Percentiles rank a stretch among this genome's conserved stretches.
These are phyloP conservation scores for Pseudorhombus dupliciocellatus DNA, from an alignment of 2,113 vertebrate species.

Conservation along the genomic window DNA sequence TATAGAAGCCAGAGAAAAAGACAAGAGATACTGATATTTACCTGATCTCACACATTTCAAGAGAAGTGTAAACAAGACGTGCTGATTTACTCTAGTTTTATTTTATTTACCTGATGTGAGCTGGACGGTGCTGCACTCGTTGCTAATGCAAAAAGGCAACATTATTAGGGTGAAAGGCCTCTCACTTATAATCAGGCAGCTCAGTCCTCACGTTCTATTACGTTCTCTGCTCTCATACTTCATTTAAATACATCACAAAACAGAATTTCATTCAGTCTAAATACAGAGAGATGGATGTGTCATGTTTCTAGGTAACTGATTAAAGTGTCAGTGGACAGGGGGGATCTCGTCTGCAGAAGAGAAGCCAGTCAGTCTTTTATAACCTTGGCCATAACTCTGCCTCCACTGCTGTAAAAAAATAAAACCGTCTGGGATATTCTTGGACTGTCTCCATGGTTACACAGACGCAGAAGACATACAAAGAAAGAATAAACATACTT, in stretches of 20 bases:
- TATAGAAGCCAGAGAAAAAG: neutral
- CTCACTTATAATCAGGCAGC: neutral
- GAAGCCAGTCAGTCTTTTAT: slow-evolving; percentile 42
- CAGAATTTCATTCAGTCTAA: neutral
- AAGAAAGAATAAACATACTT: neutral
- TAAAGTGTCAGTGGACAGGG: slow-evolving; percentile 5
- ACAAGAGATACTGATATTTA: neutral
- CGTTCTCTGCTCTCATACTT: no score
- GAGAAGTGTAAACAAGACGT: neutral
- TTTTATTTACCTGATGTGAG: neutral
- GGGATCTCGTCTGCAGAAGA: slow-evolving; percentile 26
- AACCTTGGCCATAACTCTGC: slow-evolving; percentile 51
- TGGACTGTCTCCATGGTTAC: slow-evolving; percentile 35
- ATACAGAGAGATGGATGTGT: neutral
- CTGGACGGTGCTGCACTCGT: neutral
- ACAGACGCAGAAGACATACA: neutral
- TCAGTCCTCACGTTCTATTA: neutral
- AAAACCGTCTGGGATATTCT: slow-evolving; percentile 59
- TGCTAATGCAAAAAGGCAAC: neutral
- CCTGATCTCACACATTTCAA: neutral
- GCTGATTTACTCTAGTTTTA: neutral
- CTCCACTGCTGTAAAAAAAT: slow-evolving; percentile 51
- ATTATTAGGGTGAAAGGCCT: neutral
- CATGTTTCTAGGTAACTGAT: neutral
- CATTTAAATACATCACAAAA: neutral